Evolutionary conservation across 2,113 vertebrate species (phyloP).

Genomic region (Stegostoma tigrinum): DNA sequence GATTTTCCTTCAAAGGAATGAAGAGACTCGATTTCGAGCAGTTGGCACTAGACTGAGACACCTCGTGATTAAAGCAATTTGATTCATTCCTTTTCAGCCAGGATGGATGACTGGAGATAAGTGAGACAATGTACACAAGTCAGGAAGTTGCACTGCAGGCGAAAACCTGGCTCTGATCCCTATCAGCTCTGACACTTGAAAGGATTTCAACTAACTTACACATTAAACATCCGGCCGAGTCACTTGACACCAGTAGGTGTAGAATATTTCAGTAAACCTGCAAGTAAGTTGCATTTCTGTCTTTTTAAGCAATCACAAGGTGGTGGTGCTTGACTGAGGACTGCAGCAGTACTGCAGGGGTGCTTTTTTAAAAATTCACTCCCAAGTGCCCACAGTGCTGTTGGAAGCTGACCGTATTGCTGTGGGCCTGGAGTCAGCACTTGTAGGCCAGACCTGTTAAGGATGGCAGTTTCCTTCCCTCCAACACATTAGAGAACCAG

Average conservation of each 20-base stretch:
- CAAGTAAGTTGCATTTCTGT: neutral
- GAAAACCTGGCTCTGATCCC: neutral
- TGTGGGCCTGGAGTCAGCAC: no score
- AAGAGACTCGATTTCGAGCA: no score
- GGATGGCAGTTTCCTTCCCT: no score
- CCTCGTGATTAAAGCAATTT: neutral
- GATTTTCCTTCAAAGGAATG: neutral
- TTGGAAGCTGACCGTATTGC: no score
- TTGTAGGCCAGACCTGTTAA: no score
- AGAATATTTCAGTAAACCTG: neutral
- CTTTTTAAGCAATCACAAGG: neutral
- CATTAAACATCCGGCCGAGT: constrained; percentile 66
- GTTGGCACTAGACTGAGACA: neutral
- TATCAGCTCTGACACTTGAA: constrained; percentile 45
- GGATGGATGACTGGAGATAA: neutral
- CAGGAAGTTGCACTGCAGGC: neutral
- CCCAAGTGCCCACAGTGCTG: no score
- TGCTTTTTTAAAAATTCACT: no score
- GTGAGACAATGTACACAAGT: neutral
- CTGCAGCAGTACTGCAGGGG: neutral
- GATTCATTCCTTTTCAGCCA: neutral
- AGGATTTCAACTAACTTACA: constrained; percentile 64
- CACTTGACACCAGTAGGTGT: constrained; percentile 40
- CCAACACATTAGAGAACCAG: no score
- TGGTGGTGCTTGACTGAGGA: neutral